A percentile compares a stretch with the other conserved stretches of the same genome.
phyloP scores from a whole-genome alignment of 2,113 vertebrate species.

The Chionis minor region DNA sequence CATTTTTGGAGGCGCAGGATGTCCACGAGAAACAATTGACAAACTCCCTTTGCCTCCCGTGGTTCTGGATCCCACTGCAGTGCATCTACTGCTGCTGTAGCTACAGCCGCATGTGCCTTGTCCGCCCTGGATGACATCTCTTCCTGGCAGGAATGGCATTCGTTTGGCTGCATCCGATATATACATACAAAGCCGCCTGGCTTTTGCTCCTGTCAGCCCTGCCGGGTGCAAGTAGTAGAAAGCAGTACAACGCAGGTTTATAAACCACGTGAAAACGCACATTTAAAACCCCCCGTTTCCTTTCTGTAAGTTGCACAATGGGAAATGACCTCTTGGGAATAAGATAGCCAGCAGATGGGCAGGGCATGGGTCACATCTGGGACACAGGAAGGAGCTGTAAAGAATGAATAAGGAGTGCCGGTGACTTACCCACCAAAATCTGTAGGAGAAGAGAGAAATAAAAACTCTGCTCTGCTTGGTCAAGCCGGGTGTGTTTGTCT shows the following conservation, averaged over 20 bases:
- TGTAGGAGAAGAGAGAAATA: background rate
- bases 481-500: background rate
- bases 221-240: background rate
- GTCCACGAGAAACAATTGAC: background rate
- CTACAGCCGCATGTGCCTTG: background rate
- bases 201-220: background rate
- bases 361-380: background rate
- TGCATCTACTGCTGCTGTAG: background rate
- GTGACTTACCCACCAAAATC: background rate
- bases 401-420: background rate
- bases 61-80: background rate
- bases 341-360: background rate
- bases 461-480: background rate
- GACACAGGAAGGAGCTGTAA: background rate
- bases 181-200: accelerated
- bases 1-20: background rate
- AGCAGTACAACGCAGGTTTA: background rate
- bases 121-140: background rate
- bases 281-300: background rate
- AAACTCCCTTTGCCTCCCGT: background rate
- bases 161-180: background rate
- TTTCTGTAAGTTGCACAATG: background rate
- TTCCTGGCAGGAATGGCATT: background rate
- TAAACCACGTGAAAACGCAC: background rate
- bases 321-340: background rate